A percentile compares a stretch with the other conserved stretches of the same genome.
phyloP scores from a whole-genome alignment of 2,888 invertebrate species.

The Odiellus spinosus region DNA sequence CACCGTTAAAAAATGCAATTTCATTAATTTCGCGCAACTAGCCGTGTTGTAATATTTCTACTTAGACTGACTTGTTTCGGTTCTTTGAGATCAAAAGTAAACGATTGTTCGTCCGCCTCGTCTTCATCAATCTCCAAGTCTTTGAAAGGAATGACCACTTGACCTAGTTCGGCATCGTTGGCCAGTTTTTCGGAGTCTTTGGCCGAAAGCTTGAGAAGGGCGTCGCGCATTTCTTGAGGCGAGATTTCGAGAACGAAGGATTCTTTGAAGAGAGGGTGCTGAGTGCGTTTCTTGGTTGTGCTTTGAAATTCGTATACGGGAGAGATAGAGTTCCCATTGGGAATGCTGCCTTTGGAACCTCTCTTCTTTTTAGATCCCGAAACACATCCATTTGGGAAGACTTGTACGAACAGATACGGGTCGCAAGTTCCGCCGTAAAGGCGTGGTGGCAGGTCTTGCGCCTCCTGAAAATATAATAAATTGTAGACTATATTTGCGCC shows the following conservation, averaged over 20 bases:
- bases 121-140: conserved; percentile 22
- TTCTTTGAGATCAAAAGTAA: not conserved
- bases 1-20: no score
- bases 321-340: conserved; percentile 1
- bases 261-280: conserved; percentile 33
- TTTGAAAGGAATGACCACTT: conserved; percentile 31
- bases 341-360: conserved; percentile 8
- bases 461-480: conserved; percentile 31
- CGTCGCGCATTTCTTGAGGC: conserved; percentile 31
- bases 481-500: no score
- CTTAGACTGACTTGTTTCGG: not conserved
- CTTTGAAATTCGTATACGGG: conserved; percentile 15
- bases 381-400: conserved; percentile 16
- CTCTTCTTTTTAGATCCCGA: conserved; percentile 4
- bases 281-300: conserved; percentile 22
- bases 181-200: conserved; percentile 36
- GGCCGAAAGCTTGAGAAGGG: conserved; percentile 32
- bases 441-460: conserved; percentile 33
- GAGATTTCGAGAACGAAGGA: conserved; percentile 32
- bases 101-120: not conserved
- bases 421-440: conserved; percentile 32
- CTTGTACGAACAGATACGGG: conserved; percentile 21
- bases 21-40: no score
- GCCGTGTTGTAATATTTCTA: no score
- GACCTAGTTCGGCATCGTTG: conserved; percentile 35